Percentiles rank a stretch among this genome's conserved stretches.
These are phyloP conservation scores for Leptinotarsa tumamoca DNA, from an alignment of 2,888 invertebrate species.

Conservation along the genomic window DNA sequence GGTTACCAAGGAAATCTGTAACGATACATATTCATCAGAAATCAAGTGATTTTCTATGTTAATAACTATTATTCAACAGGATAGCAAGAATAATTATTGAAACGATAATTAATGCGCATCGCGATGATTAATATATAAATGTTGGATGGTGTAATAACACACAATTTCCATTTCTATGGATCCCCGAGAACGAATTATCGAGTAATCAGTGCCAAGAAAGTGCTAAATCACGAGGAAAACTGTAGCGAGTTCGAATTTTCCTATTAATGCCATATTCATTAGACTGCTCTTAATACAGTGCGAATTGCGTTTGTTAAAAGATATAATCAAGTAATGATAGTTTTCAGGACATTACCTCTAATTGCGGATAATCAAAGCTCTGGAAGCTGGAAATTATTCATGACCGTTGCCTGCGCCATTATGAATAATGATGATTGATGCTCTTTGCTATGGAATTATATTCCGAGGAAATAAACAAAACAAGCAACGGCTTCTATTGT, in stretches of 20 bases:
- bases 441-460: slow-evolving; percentile 30
- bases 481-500: slow-evolving; percentile 25
- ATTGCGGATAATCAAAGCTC: slow-evolving; percentile 55
- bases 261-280: slow-evolving; percentile 38
- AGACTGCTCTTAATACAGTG: slow-evolving; percentile 37
- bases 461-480: slow-evolving; percentile 31
- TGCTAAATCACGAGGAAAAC: slow-evolving; percentile 34
- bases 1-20: not conserved
- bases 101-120: slow-evolving; percentile 32
- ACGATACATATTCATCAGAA: not conserved
- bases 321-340: slow-evolving; percentile 52
- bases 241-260: slow-evolving; percentile 35
- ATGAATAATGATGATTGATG: slow-evolving; percentile 47
- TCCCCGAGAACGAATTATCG: slow-evolving; percentile 29
- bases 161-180: slow-evolving; percentile 40
- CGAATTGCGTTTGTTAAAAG: slow-evolving; percentile 45
- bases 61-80: not conserved
- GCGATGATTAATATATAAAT: slow-evolving; percentile 38
- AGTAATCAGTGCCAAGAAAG: slow-evolving; percentile 39
- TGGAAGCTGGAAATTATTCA: slow-evolving; percentile 53
- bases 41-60: not conserved
- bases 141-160: slow-evolving; percentile 24
- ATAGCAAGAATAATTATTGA: not conserved
- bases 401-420: slow-evolving; percentile 42
- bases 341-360: slow-evolving; percentile 53